Percentiles rank a stretch among this genome's conserved stretches.
Evolutionary conservation across 2,888 invertebrate genomes (phyloP).

Genomic region (Plusia festucae): DNA sequence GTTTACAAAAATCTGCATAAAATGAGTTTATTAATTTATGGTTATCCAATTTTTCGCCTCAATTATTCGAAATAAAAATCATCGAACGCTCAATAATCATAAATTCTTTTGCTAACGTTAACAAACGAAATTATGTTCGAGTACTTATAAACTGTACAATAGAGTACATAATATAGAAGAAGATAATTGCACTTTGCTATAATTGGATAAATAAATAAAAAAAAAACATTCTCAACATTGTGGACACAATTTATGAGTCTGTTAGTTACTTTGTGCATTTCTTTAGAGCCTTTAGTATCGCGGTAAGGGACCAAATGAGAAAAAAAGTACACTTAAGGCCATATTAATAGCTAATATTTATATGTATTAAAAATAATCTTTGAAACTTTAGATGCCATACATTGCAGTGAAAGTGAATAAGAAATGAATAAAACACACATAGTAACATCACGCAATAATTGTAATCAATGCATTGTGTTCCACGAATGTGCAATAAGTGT

Average conservation of each 20-base stretch:
- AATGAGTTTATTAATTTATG: too few relatives aligned
- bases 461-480: constrained; percentile 17
- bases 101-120: too few relatives aligned
- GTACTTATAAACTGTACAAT: too few relatives aligned
- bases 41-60: too few relatives aligned
- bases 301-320: constrained; percentile 33
- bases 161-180: background rate
- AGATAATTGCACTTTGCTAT: constrained; percentile 12
- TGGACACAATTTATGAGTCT: constrained; percentile 40
- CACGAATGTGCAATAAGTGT: constrained; percentile 41
- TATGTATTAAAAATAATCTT: constrained; percentile 2
- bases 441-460: constrained; percentile 40
- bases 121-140: too few relatives aligned
- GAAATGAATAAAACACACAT: constrained; percentile 20
- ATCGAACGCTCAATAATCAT: too few relatives aligned
- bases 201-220: constrained; percentile 39
- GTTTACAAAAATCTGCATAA: too few relatives aligned
- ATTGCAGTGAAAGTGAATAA: constrained; percentile 34
- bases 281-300: constrained; percentile 18
- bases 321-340: constrained; percentile 26
- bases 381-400: background rate
- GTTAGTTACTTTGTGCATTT: constrained; percentile 30
- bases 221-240: constrained; percentile 23
- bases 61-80: too few relatives aligned
- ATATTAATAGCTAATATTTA: constrained; percentile 29